A percentile compares a stretch with the other conserved stretches of the same genome.
Evolutionary conservation across 2,113 vertebrate species (phyloP).

Genomic region (Brienomyrus brachyistius): DNA sequence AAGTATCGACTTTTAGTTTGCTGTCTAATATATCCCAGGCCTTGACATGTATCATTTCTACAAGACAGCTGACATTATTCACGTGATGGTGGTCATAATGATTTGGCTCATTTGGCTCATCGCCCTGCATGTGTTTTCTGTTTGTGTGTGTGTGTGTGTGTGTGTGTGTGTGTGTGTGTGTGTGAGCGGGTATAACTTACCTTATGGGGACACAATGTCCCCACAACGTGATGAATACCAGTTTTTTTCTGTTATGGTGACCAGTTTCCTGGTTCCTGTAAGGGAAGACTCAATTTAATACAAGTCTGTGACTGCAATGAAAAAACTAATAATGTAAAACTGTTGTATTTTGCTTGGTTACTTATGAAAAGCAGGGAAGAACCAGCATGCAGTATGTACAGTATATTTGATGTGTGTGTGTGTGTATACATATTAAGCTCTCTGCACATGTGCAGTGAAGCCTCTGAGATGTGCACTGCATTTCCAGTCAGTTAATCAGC

Average conservation of each 20-base stretch:
- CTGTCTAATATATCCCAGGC: not conserved
- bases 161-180: not conserved
- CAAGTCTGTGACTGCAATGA: too few species aligned
- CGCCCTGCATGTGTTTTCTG: not conserved
- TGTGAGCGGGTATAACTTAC: too few species aligned
- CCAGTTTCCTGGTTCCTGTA: too few species aligned
- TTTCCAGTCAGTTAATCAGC: not conserved
- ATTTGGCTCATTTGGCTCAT: not conserved
- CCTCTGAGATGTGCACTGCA: not conserved
- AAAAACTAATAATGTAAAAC: too few species aligned
- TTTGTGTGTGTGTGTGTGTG: not conserved
- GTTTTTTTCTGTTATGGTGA: too few species aligned
- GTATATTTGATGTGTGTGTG: too few species aligned
- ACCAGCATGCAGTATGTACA: too few species aligned
- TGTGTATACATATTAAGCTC: not conserved
- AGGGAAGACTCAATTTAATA: too few species aligned
- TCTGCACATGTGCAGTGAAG: not conserved
- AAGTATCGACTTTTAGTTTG: not conserved
- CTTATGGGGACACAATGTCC: too few species aligned
- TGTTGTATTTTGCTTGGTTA: too few species aligned
- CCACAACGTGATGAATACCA: too few species aligned
- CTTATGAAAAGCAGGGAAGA: too few species aligned
- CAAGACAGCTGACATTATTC: not conserved
- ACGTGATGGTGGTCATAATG: not conserved
- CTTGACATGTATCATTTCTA: not conserved